phyloP scores from a whole-genome alignment of 1,140 invertebrate genomes.

The Listronotus oregonensis region DNA sequence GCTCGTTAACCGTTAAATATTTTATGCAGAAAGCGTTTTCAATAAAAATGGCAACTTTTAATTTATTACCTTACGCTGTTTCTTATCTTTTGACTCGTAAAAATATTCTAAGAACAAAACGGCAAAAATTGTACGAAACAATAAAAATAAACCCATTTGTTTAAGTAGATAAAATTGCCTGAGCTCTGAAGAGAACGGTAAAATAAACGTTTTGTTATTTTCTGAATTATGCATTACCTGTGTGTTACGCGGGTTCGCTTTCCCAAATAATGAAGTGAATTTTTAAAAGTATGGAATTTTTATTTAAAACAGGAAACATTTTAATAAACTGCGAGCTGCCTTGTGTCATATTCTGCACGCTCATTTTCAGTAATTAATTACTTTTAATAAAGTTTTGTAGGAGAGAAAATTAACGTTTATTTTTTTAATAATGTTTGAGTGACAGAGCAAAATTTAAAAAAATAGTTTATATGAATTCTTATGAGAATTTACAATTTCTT shows the following conservation, averaged over 20 bases:
- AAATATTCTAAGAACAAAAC: constrained; percentile 13
- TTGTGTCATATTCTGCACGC: background rate
- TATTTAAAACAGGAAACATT: constrained; percentile 5
- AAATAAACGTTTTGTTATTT: constrained; percentile 34
- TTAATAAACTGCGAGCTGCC: background rate
- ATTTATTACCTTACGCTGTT: background rate
- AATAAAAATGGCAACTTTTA: too few species aligned
- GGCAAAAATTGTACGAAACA: constrained; percentile 7
- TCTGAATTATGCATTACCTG: constrained; percentile 27
- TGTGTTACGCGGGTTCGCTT: too few species aligned
- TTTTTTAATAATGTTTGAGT: too few species aligned
- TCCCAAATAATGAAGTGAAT: background rate
- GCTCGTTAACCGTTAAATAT: too few species aligned
- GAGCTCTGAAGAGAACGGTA: constrained; percentile 13
- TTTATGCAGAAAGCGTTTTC: too few species aligned
- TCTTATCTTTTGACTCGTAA: constrained; percentile 6
- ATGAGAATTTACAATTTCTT: too few species aligned
- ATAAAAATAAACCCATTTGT: constrained; percentile 27
- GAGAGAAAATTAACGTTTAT: background rate
- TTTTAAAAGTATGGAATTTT: background rate
- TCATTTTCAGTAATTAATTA: constrained; percentile 1
- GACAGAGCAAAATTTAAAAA: too few species aligned
- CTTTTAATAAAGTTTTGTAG: background rate
- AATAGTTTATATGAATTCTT: too few species aligned
- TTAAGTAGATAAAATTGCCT: constrained; percentile 27